Conservation (phyloP, 2,888 invertebrate genomes). For the Masnerella sp. region DNA sequence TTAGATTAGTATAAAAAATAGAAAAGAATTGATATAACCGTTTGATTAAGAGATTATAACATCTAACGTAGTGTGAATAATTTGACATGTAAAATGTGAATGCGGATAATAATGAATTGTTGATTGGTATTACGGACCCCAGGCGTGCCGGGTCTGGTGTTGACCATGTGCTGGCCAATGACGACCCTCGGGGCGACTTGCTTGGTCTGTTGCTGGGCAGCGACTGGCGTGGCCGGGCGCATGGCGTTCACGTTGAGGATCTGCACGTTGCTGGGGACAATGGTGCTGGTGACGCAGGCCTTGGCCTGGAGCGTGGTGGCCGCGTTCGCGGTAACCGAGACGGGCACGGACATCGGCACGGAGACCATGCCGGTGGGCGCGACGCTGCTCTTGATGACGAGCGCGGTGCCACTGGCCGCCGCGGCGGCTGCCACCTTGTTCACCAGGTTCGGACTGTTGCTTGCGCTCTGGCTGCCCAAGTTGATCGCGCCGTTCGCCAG, state of each 20-base stretch:
- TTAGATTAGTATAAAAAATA: too few relatives aligned
- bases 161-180: slow-evolving; percentile 90
- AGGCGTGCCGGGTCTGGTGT: slow-evolving; percentile 88
- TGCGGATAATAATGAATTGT: too few relatives aligned
- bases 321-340: slow-evolving; percentile 71
- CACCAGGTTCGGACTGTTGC: slow-evolving; percentile 65
- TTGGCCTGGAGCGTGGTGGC: slow-evolving; percentile 72
- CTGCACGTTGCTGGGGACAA: slow-evolving; percentile 87
- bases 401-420: slow-evolving; percentile 77
- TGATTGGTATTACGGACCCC: slow-evolving; percentile 82
- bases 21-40: too few relatives aligned
- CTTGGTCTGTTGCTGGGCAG: slow-evolving; percentile 83
- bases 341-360: slow-evolving; percentile 76
- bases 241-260: slow-evolving; percentile 86
- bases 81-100: too few relatives aligned
- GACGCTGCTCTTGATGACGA: slow-evolving; percentile 77
- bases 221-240: slow-evolving; percentile 85
- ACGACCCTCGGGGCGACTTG: slow-evolving; percentile 88
- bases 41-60: too few relatives aligned
- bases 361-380: slow-evolving; percentile 76
- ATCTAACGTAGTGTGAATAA: too few relatives aligned
- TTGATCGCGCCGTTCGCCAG: slow-evolving; percentile 83
- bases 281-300: slow-evolving; percentile 79
- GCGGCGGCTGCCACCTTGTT: slow-evolving; percentile 75
- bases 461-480: slow-evolving; percentile 27